Evolutionary conservation across 2,888 invertebrate genomes (phyloP).

Genomic region (Schizaphis graminum): DNA sequence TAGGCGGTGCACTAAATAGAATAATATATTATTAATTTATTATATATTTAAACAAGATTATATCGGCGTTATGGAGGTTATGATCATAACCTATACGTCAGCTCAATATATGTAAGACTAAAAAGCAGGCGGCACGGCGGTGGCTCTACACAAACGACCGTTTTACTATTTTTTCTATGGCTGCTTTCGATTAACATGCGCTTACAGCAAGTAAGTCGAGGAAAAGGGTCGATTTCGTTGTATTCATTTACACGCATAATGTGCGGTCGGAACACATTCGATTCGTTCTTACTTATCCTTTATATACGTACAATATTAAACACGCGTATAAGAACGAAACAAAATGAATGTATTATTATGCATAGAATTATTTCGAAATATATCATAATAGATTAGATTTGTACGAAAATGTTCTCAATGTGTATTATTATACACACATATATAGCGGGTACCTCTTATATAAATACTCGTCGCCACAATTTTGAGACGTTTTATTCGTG

Average conservation of each 20-base stretch:
- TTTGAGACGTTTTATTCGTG: constrained; percentile 35
- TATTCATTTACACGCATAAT: background rate
- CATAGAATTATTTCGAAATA: background rate
- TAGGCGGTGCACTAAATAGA: constrained; percentile 15
- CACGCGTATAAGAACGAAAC: background rate
- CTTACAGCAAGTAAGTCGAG: constrained; percentile 6
- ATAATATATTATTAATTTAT: background rate
- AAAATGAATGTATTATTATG: background rate
- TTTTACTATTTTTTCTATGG: constrained; percentile 46
- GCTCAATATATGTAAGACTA: background rate
- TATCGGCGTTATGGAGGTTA: constrained; percentile 25
- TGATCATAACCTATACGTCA: constrained; percentile 6
- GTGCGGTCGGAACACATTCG: background rate
- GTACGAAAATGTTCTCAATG: background rate
- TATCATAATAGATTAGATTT: background rate
- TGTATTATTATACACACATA: constrained; percentile 1
- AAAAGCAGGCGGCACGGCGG: background rate
- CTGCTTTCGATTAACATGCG: constrained; percentile 33
- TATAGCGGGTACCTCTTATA: background rate
- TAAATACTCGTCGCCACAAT: background rate
- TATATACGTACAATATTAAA: background rate
- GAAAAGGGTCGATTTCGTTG: constrained; percentile 10
- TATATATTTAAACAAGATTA: constrained; percentile 45
- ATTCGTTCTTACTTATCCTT: background rate
- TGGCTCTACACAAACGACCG: constrained; percentile 26